These are phyloP conservation scores for Brachylomia viminalis DNA, from an alignment of 2,888 invertebrate genomes.

Conservation along the genomic window DNA sequence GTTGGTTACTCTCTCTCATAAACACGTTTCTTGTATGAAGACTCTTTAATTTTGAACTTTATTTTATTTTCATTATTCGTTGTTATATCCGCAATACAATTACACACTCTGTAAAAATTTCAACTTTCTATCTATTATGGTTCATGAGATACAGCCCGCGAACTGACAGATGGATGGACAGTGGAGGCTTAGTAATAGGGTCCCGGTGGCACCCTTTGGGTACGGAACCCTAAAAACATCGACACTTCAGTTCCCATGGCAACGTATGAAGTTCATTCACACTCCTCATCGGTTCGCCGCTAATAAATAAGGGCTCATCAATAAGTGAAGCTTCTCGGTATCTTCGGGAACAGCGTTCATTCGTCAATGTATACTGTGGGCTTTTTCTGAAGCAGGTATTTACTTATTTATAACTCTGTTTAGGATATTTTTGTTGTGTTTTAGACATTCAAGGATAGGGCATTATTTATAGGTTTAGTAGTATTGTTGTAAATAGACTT, in stretches of 20 bases:
- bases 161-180: too few species aligned
- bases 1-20: slow-evolving; percentile 5
- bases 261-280: slow-evolving; percentile 63
- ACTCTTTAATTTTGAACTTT: too few species aligned
- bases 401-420: slow-evolving; percentile 52
- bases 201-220: too few species aligned
- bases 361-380: slow-evolving; percentile 73
- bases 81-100: too few species aligned
- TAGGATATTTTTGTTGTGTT: slow-evolving; percentile 54
- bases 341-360: slow-evolving; percentile 76
- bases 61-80: too few species aligned
- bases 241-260: neutral
- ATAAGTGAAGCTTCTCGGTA: slow-evolving; percentile 80
- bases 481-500: slow-evolving; percentile 43
- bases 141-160: too few species aligned
- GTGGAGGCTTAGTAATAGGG: too few species aligned
- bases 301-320: slow-evolving; percentile 87
- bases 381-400: slow-evolving; percentile 56
- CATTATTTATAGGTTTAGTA: slow-evolving; percentile 27
- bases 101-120: too few species aligned
- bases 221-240: neutral
- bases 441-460: slow-evolving; percentile 35
- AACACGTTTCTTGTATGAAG: too few species aligned
- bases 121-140: too few species aligned
- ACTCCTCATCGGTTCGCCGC: slow-evolving; percentile 75